Base-by-base conservation (phyloP, 1,140 invertebrate species). In the Harpegnathos saltator region DNA sequence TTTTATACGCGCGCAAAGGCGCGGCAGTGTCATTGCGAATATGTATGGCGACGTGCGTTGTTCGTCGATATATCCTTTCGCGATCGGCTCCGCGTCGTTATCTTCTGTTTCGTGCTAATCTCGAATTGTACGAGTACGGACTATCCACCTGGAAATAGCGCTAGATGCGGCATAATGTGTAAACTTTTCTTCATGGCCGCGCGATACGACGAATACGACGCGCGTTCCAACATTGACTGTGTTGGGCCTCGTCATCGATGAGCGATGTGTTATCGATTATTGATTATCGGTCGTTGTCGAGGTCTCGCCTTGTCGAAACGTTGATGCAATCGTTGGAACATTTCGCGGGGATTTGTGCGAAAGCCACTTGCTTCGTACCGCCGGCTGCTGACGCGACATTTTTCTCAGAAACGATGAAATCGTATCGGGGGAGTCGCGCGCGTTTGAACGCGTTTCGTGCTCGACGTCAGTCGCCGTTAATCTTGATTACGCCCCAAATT, bases 11-110 rank as follows among this genome's bases (percentile, higher is more conserved):
- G 19, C 33, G 19, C 38, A 44, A 44, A 22, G 74, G 74, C 52
- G 74, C 50, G 74, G 62, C 63, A 78, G 63, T 44, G 29, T 69
- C 69, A 80, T 69, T 44, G 52, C 50, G 22, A 44, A 54, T 68
- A 80, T 24, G n/a, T 54, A 66, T n/a, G 38, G n/a, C 24, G n/a
- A 44, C 38, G 54, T n/a, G n/a, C n/a, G n/a, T n/a, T 29, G 29
- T n/a, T 33, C 74, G 5, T 54, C 19, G 59, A 66, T 65, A 65
- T 52, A 80, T 9, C 69, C 52, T 69, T 78, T 52, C 33, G 63
- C 63, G 56, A 68, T 78, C 56, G 38, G 68, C 29, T 3, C 52
- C 44, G 44, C 22, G 52, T 71, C n/a, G 52, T 58, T 78, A 80
- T 71, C 63, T 24, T 56, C 63, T 56, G 52, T 48, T 48, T n/a